Evolutionary conservation across 1,140 invertebrate genomes (phyloP).

Genomic region (Nasonia vitripennis): DNA sequence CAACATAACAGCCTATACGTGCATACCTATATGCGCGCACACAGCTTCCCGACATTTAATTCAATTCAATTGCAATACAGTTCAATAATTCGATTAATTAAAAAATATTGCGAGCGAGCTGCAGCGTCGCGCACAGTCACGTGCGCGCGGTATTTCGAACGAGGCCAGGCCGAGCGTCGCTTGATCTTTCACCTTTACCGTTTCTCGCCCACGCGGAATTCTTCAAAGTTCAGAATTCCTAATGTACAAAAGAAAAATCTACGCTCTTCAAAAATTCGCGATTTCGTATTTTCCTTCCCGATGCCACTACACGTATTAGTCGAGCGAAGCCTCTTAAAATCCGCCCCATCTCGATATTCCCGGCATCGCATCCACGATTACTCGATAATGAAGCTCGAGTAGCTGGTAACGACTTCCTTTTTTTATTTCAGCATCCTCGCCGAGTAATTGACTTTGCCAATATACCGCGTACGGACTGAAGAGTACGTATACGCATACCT

Average conservation of each 20-base stretch:
- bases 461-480: too few relatives aligned
- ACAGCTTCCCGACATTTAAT: slow-evolving; percentile 64
- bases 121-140: slow-evolving; percentile 57
- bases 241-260: background rate
- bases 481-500: too few relatives aligned
- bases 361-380: slow-evolving; percentile 64
- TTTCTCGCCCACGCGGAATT: background rate
- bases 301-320: background rate
- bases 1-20: slow-evolving; percentile 47
- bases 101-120: slow-evolving; percentile 61
- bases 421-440: background rate
- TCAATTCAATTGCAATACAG: slow-evolving; percentile 73
- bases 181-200: background rate
- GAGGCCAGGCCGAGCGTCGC: background rate
- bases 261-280: background rate
- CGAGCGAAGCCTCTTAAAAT: background rate
- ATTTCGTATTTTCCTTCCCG: background rate
- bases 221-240: background rate
- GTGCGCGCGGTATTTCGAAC: slow-evolving; percentile 7
- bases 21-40: too few relatives aligned
- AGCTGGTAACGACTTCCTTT: slow-evolving; percentile 44
- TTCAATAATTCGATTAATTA: slow-evolving; percentile 76
- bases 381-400: slow-evolving; percentile 66
- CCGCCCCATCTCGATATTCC: slow-evolving; percentile 59
- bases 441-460: background rate